Evolutionary conservation across 2,888 invertebrate species (phyloP), one percentile per base, ranked within the genome.

Genomic region (Calliscelio sp.): DNA sequence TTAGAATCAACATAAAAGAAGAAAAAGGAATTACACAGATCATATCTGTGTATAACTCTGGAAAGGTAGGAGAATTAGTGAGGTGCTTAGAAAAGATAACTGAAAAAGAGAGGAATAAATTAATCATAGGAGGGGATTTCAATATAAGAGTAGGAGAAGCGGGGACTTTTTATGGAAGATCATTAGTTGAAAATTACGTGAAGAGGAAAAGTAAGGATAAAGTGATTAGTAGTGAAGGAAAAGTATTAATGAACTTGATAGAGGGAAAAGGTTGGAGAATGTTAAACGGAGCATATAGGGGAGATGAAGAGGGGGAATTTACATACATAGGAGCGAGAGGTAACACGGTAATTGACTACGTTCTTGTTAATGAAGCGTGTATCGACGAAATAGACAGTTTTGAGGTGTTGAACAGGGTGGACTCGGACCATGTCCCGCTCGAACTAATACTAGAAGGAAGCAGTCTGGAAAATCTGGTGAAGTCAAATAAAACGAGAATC

Each of bases 341-440:
- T 14, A 79, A 53, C 11, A 75, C 85, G 16, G 84, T 84, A 2
- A 80, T 86, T 20, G 84, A 86, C 38, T 41, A 41, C 38, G 38
- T 41, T n/a, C 14, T 86, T 14, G 66, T 49, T 7, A 83, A 85
- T 20, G 73, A 68, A 22, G 8, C 16, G 4, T 35, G 53, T 8
- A 10, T 51, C 49, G 74, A 66, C 1, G 41, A 28, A n/a, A 46
- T 77, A 25, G 25, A 68, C 14, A 66, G 20, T 11, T n/a, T 85
- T n/a, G 32, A 44, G 16, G 61, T 85, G 28, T 8, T 28, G 28
- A 28, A 8, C 28, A 28, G 28, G 28, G 28, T 28, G 28, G 28
- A 28, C 11, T 81, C 83, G 41, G 85, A 86, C 83, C 5, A 86
- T 25, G 63, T 24, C 14, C 83, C 86, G 11, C 20, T 86, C 20